Base-by-base conservation (phyloP, 2,113 vertebrate species). In the Regulus satrapa region DNA sequence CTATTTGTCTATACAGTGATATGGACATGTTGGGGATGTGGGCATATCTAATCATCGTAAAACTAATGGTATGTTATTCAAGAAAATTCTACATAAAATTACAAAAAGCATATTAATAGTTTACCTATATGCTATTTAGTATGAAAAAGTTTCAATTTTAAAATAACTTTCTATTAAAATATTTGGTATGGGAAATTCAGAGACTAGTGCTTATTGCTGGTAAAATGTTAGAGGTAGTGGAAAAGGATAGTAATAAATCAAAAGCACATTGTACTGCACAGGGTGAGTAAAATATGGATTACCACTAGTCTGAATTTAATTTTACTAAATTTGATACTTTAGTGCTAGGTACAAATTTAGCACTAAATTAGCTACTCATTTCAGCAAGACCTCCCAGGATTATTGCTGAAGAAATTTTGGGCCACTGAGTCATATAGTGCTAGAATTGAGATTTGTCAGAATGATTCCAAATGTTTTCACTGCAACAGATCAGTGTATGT, bases 1-100 rank as follows among this genome's bases (percentile, higher is more conserved):
- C 8, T 25, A n/a, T 1, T 0, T n/a, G 6, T 52, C 12, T 54
- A 32, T 8, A n/a, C 29, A 45, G 26, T 40, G 8, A 49, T n/a
- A 38, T 12, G 7, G 2, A 2, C 55, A 48, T 69, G 34, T 5
- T 54, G 69, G 6, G 3, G 26, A 78, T 46, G n/a, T n/a, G n/a
- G n/a, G n/a, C n/a, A n/a, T n/a, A n/a, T 77, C 9, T 25, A 74
- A 12, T 19, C 41, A 74, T 8, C 66, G 12, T 51, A 79, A 86
- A 84, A 86, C 5, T 74, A 43, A 77, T 43, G 4, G 2, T 29
- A 36, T n/a, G 7, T 32, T 10, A 55, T 51, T 83, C 32, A 77
- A 92, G 14, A 34, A 73, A 68, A 12, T 41, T 56, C 26, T 7
- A 43, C 29, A 41, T 18, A 58, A 32, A 84, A 8, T 1, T 15